phyloP scores from a whole-genome alignment of 2,888 invertebrate genomes.

The Chamaedrilus cognettii region DNA sequence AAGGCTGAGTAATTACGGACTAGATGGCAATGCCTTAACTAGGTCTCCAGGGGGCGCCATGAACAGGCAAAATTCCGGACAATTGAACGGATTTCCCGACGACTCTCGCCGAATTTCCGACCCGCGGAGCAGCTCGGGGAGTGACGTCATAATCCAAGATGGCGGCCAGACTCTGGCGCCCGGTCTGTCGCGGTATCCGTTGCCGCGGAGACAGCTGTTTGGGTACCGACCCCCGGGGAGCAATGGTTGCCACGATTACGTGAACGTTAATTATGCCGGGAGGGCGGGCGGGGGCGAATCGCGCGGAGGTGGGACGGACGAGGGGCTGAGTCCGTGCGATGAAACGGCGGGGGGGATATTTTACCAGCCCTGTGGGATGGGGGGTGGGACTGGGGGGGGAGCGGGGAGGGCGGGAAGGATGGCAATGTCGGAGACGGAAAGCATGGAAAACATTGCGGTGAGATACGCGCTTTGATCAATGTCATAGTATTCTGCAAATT shows the following conservation, averaged over 20 bases:
- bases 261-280: neutral
- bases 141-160: too few relatives aligned
- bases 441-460: neutral
- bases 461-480: too few relatives aligned
- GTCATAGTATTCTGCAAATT: too few relatives aligned
- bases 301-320: too few relatives aligned
- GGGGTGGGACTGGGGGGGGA: too few relatives aligned
- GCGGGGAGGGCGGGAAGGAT: neutral
- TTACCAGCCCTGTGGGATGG: neutral
- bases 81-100: too few relatives aligned
- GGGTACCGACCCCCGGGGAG: neutral
- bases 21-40: neutral
- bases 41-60: neutral
- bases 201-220: neutral
- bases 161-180: neutral
- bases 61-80: too few relatives aligned
- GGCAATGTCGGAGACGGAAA: neutral
- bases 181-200: neutral
- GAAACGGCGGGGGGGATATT: too few relatives aligned
- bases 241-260: neutral
- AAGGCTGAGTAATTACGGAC: neutral
- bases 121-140: too few relatives aligned
- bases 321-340: too few relatives aligned
- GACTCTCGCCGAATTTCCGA: neutral
- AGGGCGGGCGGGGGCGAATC: neutral